These are phyloP conservation scores for Caenorhabditis latens DNA, from an alignment of 1,140 invertebrate genomes.

Conservation along the genomic window DNA sequence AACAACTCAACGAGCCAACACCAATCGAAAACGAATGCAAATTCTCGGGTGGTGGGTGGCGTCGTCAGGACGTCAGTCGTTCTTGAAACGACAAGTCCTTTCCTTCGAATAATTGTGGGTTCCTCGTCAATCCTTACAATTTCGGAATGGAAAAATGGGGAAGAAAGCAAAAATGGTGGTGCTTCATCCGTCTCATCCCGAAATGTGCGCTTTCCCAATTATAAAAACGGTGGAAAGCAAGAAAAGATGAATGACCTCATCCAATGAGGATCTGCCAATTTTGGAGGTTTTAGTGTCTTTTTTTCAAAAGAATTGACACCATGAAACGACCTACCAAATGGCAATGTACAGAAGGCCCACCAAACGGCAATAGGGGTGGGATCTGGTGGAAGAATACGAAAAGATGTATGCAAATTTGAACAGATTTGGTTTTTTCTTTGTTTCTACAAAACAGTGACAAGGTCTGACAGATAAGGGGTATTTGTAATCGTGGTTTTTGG, in stretches of 20 bases:
- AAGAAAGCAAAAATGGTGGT: background rate
- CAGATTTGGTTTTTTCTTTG: too few relatives aligned
- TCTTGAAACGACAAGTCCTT: constrained; percentile 25
- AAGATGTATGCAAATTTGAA: too few relatives aligned
- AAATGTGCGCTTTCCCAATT: background rate
- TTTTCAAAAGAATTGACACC: too few relatives aligned
- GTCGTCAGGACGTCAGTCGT: background rate
- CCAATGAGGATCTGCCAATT: background rate
- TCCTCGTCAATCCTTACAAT: constrained; percentile 14
- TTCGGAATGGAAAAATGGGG: background rate
- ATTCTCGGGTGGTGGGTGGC: background rate
- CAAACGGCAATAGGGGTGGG: too few relatives aligned
- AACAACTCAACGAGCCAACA: background rate
- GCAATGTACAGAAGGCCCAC: too few relatives aligned
- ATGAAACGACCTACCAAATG: too few relatives aligned
- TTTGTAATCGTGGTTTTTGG: too few relatives aligned
- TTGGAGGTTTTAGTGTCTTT: too few relatives aligned
- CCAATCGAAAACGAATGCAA: constrained; percentile 13
- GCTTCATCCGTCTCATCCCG: background rate
- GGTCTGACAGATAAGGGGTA: too few relatives aligned
- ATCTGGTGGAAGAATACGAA: too few relatives aligned
- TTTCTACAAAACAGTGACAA: too few relatives aligned
- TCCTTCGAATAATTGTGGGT: constrained; percentile 27
- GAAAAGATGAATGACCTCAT: background rate
- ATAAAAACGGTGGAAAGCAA: background rate